A percentile compares a stretch with the other conserved stretches of the same genome.
phyloP scores from a whole-genome alignment of 1,140 invertebrate species.

The Brachionus rotundiformis region DNA sequence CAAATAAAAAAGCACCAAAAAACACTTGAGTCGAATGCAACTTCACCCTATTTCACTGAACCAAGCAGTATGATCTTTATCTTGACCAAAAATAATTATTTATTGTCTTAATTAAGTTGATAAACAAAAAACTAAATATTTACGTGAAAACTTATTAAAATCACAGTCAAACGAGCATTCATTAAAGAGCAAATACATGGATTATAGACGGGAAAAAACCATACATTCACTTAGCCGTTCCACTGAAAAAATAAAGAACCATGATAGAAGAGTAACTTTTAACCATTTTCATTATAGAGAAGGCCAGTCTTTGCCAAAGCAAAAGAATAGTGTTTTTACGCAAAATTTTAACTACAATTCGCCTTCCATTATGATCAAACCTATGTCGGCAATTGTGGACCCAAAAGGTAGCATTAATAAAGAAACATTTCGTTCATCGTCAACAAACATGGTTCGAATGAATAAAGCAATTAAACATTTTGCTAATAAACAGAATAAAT shows the following conservation, averaged over 20 bases:
- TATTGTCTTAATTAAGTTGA: constrained; percentile 23
- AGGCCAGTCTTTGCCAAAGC: not conserved
- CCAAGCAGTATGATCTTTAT: not conserved
- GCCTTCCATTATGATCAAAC: not conserved
- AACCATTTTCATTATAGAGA: not conserved
- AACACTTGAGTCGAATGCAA: constrained; percentile 4
- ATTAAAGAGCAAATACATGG: constrained; percentile 40
- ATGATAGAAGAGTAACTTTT: not conserved
- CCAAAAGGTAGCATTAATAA: not conserved
- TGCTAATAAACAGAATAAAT: not conserved
- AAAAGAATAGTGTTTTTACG: not conserved
- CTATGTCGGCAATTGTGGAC: constrained; percentile 17
- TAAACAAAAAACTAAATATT: constrained; percentile 39
- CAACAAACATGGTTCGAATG: constrained; percentile 7
- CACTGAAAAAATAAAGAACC: not conserved
- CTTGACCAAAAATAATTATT: not conserved
- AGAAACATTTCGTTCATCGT: not conserved
- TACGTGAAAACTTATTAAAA: constrained; percentile 21
- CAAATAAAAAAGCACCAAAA: constrained; percentile 51
- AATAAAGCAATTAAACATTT: constrained; percentile 20
- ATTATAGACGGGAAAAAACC: not conserved
- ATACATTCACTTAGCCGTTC: not conserved
- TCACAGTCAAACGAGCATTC: constrained; percentile 29
- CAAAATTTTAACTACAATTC: not conserved
- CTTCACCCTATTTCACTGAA: not conserved